These are phyloP conservation scores for Caenorhabditis sp. DNA, from an alignment of 2,888 invertebrate species.

Conservation along the genomic window DNA sequence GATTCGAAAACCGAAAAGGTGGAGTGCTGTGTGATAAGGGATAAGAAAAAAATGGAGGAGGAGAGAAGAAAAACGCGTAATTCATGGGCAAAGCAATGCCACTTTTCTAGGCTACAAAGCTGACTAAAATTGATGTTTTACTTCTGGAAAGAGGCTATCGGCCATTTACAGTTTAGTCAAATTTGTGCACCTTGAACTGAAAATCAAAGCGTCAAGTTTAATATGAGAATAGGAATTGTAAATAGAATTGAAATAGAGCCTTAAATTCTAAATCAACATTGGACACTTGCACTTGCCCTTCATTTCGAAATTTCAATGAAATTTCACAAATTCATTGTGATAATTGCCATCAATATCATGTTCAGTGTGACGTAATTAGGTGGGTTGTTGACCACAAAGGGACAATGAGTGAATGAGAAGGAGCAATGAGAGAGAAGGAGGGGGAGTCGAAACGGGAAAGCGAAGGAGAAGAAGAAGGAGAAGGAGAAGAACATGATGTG, in stretches of 20 bases:
- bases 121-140: too few relatives aligned
- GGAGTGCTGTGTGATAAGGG: neutral
- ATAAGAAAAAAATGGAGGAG: conserved; percentile 6
- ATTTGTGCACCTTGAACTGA: too few relatives aligned
- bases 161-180: too few relatives aligned
- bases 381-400: conserved; percentile 6
- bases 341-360: conserved; percentile 33
- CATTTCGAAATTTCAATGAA: conserved; percentile 8
- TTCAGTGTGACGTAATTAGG: conserved; percentile 37
- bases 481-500: neutral
- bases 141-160: too few relatives aligned
- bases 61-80: conserved; percentile 15
- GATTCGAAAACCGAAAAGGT: conserved; percentile 24
- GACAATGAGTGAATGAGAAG: neutral
- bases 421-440: neutral
- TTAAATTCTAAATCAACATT: too few relatives aligned
- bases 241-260: too few relatives aligned
- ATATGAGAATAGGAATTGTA: too few relatives aligned
- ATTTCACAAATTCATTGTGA: neutral
- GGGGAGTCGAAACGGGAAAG: neutral
- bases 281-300: too few relatives aligned
- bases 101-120: neutral
- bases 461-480: neutral
- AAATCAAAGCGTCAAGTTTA: too few relatives aligned
- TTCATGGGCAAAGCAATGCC: conserved; percentile 10